Conservation (phyloP, 2,113 vertebrate genomes). For the Notechis scutatus region DNA sequence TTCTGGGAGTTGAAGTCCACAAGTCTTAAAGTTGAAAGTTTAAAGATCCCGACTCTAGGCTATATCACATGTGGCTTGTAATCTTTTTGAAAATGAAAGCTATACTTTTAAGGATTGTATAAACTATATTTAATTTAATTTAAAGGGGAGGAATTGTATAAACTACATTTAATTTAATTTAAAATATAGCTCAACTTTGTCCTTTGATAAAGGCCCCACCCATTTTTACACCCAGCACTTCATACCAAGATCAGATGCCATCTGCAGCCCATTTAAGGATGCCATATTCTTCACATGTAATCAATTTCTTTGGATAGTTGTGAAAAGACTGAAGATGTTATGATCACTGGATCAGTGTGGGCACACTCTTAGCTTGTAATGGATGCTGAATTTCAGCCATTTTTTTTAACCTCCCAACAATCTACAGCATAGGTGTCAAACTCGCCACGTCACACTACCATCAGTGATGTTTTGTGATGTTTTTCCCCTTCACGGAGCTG, state of each 20-base stretch:
- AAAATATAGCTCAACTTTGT: background rate
- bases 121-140: background rate
- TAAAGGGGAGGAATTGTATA: background rate
- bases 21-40: background rate
- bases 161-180: background rate
- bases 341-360: background rate
- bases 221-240: background rate
- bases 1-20: background rate
- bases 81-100: background rate
- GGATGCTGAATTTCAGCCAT: background rate
- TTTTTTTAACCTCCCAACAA: fast-evolving
- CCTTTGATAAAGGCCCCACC: background rate
- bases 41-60: background rate
- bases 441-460: too few species aligned
- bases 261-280: background rate
- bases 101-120: background rate
- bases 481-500: too few species aligned
- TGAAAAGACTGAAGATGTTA: background rate
- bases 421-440: too few species aligned
- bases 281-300: background rate
- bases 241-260: background rate
- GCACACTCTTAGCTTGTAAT: background rate
- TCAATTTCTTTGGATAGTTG: background rate
- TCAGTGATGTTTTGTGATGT: too few species aligned
- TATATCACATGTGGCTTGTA: background rate